Base-by-base conservation (phyloP, 2,888 invertebrate species). In the Melitaea athalia region DNA sequence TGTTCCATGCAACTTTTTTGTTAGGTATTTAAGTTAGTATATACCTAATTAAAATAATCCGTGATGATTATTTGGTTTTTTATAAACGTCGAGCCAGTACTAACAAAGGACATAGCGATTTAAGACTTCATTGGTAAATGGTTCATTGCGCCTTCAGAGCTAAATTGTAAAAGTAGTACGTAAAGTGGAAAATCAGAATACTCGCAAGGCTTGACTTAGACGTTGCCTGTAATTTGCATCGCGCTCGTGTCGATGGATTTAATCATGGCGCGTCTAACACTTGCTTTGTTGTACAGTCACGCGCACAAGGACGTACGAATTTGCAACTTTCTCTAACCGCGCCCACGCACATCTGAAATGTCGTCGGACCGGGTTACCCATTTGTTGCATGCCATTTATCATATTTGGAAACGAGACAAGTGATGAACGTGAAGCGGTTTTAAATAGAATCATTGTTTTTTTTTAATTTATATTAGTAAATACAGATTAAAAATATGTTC, bases 361-460 rank as follows among this genome's bases (percentile, higher is more conserved):
- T 83, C 84, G 77, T 75, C 72, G 74, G 80, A 88, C 88, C 84
- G 81, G 89, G 90, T 90, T 81, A 89, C 89, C 88, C 78, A 85
- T 85, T 84, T 88, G 78, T 59, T 60, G 75, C 76, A 75, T 67
- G 76, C 74, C 76, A 78, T 80, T 79, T 82, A 79, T 78, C 77
- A 80, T 81, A 81, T 84, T 82, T 80, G 82, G 77, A 74, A 72
- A 76, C 76, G 76, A 77, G 67, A 76, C 80, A 81, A 70, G 68
- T 65, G 33, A 53, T 15, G 50, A 45, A 67, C 65, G 66, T 53
- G 66, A 38, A 45, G 55, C 65, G 57, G 49, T 66, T 65, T 45
- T 15, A 38, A 59, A 62, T 24, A 33, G 6, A 0, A 57, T 33
- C 6, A n/a, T n/a, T 47, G 14, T 47, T 31, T 7, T 12, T 6